phyloP scores from a whole-genome alignment of 2,797 vertebrate genomes.

The Crocidura indochinensis region DNA sequence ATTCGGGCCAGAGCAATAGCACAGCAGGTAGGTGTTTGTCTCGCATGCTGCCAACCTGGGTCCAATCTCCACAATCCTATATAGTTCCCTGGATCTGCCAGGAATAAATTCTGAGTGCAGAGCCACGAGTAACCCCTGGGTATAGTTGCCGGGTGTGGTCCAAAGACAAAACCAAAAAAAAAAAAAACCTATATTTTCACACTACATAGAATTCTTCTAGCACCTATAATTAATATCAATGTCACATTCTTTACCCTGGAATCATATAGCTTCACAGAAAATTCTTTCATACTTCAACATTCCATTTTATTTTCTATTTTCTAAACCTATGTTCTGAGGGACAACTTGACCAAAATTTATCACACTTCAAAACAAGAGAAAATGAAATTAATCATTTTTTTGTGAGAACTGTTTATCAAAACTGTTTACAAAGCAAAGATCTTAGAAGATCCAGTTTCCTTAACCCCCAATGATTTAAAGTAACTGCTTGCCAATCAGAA shows the following conservation, averaged over 20 bases:
- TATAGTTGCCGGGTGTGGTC: too few species aligned
- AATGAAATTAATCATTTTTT: slow-evolving; percentile 21
- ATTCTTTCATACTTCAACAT: neutral
- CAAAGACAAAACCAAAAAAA: too few species aligned
- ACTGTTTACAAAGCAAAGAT: neutral
- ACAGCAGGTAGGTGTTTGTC: too few species aligned
- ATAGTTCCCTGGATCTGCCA: too few species aligned
- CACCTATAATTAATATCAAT: slow-evolving; percentile 29
- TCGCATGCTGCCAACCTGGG: too few species aligned
- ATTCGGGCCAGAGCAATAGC: too few species aligned
- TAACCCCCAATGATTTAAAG: neutral
- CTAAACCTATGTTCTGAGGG: slow-evolving; percentile 20
- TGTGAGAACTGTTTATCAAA: neutral
- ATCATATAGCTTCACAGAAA: slow-evolving; percentile 11
- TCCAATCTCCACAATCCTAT: too few species aligned
- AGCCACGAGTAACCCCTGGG: too few species aligned
- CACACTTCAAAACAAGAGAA: neutral
- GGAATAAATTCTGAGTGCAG: too few species aligned
- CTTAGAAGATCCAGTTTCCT: neutral
- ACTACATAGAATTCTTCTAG: neutral
- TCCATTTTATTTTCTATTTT: neutral
- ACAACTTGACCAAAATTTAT: neutral
- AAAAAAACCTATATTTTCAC: slow-evolving; percentile 17
- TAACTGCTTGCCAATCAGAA: neutral
- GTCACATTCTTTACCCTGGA: slow-evolving; percentile 38